These are phyloP conservation scores for Gymnarchus niloticus DNA, from an alignment of 2,113 vertebrate genomes.

Conservation along the genomic window DNA sequence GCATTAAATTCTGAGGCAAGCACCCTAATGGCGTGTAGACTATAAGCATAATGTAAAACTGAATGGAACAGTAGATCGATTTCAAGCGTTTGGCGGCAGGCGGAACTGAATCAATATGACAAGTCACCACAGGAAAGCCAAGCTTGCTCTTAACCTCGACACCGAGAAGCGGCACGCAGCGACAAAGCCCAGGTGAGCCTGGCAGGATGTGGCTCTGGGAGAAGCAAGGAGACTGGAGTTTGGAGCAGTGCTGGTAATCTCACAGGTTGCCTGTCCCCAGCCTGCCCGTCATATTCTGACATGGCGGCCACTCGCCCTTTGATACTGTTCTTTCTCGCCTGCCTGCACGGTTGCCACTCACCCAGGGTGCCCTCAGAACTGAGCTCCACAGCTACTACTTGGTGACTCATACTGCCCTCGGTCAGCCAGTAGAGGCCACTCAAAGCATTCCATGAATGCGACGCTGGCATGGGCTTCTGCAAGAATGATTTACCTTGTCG, in stretches of 20 bases:
- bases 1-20: neutral
- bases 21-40: neutral
- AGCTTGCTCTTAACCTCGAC: neutral
- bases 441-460: constrained; percentile 76
- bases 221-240: neutral
- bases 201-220: too few species aligned
- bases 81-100: neutral
- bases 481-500: neutral
- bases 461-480: constrained; percentile 33
- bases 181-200: too few species aligned
- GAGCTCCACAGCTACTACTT: constrained; percentile 30
- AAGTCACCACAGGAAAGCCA: neutral
- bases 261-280: too few species aligned
- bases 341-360: neutral
- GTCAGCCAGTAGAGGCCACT: constrained; percentile 98
- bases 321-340: neutral
- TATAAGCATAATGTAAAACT: neutral
- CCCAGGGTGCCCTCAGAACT: neutral
- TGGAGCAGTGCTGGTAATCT: neutral
- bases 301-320: neutral
- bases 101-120: neutral
- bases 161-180: neutral
- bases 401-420: constrained; percentile 74
- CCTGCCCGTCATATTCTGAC: too few species aligned
- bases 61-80: neutral